Conservation (phyloP, 2,888 invertebrate species). For the Dermolepida albohirtum region DNA sequence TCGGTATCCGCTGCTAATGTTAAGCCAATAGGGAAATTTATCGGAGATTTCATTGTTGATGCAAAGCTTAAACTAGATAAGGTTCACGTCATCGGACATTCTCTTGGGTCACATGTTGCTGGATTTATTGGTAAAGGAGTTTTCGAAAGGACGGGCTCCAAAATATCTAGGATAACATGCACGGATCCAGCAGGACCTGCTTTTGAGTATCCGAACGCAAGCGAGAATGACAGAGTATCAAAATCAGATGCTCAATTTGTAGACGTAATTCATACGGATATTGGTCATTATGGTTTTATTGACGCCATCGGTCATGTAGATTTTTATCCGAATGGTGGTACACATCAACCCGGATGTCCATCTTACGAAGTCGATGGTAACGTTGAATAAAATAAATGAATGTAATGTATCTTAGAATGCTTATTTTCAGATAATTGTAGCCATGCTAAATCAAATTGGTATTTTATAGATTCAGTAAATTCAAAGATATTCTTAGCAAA, state of each 20-base stretch:
- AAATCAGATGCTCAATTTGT: conserved; percentile 62
- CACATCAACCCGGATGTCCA: conserved; percentile 63
- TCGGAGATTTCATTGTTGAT: conserved; percentile 60
- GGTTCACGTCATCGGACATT: conserved; percentile 65
- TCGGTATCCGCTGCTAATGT: conserved; percentile 64
- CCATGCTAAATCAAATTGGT: conserved; percentile 64
- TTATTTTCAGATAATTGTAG: conserved; percentile 65
- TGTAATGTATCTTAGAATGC: not conserved
- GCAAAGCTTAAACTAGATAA: conserved; percentile 58
- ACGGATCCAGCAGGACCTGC: conserved; percentile 65
- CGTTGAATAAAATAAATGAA: not conserved
- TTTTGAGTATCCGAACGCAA: conserved; percentile 52
- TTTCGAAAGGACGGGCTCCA: conserved; percentile 52
- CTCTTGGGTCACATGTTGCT: conserved; percentile 63
- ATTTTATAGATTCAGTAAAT: conserved; percentile 66
- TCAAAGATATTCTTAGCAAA: conserved; percentile 60
- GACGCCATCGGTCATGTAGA: conserved; percentile 61
- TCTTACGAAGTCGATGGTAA: conserved; percentile 50
- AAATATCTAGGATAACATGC: conserved; percentile 64
- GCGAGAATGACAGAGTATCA: conserved; percentile 58
- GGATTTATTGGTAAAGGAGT: conserved; percentile 56
- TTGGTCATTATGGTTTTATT: conserved; percentile 61
- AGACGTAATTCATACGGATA: conserved; percentile 64
- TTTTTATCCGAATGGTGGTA: conserved; percentile 65
- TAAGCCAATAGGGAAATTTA: conserved; percentile 63